Base-by-base conservation (phyloP, 2,797 vertebrate species). In the Peromyscus melanophrys region DNA sequence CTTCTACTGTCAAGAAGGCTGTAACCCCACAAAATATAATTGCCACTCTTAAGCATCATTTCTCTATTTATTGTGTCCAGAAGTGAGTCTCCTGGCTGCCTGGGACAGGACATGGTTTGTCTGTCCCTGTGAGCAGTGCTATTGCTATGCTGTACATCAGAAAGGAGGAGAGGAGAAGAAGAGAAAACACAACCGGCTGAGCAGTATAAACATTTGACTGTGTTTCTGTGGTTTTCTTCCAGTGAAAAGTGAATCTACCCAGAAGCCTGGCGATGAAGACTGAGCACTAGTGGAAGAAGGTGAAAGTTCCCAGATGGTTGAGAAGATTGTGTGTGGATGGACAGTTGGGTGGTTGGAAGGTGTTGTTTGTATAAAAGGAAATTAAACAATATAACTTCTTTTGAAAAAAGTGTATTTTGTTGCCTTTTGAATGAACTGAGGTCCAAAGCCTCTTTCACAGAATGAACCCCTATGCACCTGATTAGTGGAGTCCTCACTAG, bases 191-290 rank as follows among this genome's bases (percentile, higher is more conserved):
- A 49, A 27, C 88, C 95, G 76, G 71, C 95, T 89, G 89, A 97
- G 92, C 96, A 87, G 91, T 97, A 81, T 96, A 98, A 98, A 96
- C 98, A 98, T 97, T 86, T 96, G 43, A 92, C 95, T 93, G 91
- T 98, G 71, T 76, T 97, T 98, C 91, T 77, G 57, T 98, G n/a
- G 95, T 96, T 97, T 97, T 97, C 95, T 97, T 0, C 87, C 77
- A 99, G 99, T 98, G 97, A 97, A 96, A 98, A 97, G 75, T 96
- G 98, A 98, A 97, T 94, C 98, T 96, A 90, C 97, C 93, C 96
- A 98, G 96, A 98, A 96, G 75, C 95, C 92, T 11, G 95, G 96
- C 89, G 95, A 4, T 94, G 98, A 98, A 98, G 97, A 93, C 78
- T 98, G 97, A 93, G 95, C 94, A 57, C 96, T 97, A 96, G 98